A percentile compares a stretch with the other conserved stretches of the same genome.
phyloP scores from a whole-genome alignment of 2,113 vertebrate genomes.

The Martes martes region DNA sequence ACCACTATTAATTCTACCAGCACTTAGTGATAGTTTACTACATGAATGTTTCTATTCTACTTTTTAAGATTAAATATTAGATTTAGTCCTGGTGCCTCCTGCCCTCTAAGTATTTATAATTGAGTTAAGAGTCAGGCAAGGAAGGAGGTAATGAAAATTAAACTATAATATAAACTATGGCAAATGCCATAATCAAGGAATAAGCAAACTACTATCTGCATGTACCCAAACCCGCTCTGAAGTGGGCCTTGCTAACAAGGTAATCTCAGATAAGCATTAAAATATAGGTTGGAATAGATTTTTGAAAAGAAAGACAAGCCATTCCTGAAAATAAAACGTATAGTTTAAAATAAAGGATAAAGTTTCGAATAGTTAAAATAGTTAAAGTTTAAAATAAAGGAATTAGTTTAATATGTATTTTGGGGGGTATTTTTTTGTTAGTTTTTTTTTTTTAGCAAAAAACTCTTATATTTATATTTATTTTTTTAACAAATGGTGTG shows the following conservation, averaged over 20 bases:
- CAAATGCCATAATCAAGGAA: neutral
- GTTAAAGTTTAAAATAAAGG: too few relatives aligned
- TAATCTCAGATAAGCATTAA: neutral
- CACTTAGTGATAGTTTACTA: neutral
- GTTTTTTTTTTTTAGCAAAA: neutral
- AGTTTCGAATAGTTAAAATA: too few relatives aligned
- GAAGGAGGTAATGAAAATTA: neutral
- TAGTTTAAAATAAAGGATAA: neutral
- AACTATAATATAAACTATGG: neutral
- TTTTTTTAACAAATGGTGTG: neutral
- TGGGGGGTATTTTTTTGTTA: too few relatives aligned
- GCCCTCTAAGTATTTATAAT: neutral
- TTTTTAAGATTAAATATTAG: constrained; percentile 3
- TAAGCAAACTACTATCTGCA: neutral
- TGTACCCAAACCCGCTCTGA: accelerated
- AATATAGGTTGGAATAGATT: neutral
- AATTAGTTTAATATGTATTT: neutral
- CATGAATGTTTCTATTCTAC: neutral
- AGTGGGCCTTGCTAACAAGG: neutral
- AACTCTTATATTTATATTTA: neutral
- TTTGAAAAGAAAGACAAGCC: neutral
- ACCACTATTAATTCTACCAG: neutral
- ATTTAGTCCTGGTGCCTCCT: neutral
- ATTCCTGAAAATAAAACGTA: neutral
- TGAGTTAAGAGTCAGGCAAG: neutral